Evolutionary conservation across 1,140 invertebrate species (phyloP), one percentile per base, ranked within the genome.

Genomic region (Agrypnia vestita): DNA sequence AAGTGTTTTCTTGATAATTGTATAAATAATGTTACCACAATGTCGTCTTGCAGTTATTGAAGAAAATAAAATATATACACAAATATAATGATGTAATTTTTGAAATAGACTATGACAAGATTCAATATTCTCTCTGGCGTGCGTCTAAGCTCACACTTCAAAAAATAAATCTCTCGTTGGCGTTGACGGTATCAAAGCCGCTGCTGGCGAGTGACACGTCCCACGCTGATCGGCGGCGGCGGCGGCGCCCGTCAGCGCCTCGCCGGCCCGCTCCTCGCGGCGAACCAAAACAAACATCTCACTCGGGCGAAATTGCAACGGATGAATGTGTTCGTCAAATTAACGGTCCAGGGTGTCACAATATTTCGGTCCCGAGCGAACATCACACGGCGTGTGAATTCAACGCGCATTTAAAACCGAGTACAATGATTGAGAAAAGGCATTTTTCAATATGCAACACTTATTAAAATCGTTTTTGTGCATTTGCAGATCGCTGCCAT

Each of bases 321-420:
- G 67, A 71, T 47, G 44, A 71, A 71, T 71, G 67, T 44, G 67
- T 71, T 71, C 67, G 67, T 71, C 67, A 71, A 71, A 71, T 71
- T 71, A 71, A 71, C 67, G 67, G 67, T 44, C 15, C 6, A n/a
- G 8, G 46, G 10, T 71, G 67, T 71, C 56, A 71, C 46, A 71
- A 49, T 71, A 71, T 15, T 71, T 15, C 13, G n/a, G 25, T 35
- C 0, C 61, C 61, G 35, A 19, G 35, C 19, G 9, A 64, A 64
- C 61, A 9, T 35, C 25, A 6, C 25, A 35, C 25, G 25, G 25
- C 6, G 1, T 35, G 6, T 35, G 25, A 3, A 35, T 35, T 35
- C 25, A 6, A 35, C 25, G 25, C 6, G 25, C 25, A 35, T 35
- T 35, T 35, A 35, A 35, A 35, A 35, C 1, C 6, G 6, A 35